A percentile compares a stretch with the other conserved stretches of the same genome.
These are phyloP conservation scores for Camponotus fellah DNA, from an alignment of 2,888 invertebrate species.

Conservation along the genomic window DNA sequence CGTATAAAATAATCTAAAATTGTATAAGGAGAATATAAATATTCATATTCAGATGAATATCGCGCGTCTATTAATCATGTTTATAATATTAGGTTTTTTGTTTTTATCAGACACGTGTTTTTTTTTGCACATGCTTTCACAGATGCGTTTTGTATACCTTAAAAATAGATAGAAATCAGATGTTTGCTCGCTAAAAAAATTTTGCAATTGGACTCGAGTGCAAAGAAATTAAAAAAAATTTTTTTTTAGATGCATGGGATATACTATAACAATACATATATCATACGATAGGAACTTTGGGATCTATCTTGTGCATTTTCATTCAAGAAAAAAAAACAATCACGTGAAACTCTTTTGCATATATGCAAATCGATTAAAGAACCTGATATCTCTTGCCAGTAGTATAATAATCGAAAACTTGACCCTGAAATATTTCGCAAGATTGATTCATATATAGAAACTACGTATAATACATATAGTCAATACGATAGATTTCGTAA, in stretches of 20 bases:
- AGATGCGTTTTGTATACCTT: background rate
- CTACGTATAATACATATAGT: too few species aligned
- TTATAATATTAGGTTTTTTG: background rate
- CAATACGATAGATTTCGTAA: background rate
- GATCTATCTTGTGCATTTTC: background rate
- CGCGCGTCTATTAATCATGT: background rate
- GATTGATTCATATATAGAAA: background rate
- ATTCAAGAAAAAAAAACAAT: background rate
- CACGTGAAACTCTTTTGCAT: background rate
- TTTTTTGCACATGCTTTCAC: too few species aligned
- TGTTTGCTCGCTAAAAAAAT: background rate
- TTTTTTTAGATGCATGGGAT: background rate
- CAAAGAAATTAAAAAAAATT: background rate
- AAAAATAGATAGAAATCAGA: background rate
- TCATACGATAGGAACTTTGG: background rate
- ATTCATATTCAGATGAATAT: background rate
- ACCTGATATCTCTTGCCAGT: background rate
- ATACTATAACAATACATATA: background rate
- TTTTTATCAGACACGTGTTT: background rate
- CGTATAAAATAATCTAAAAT: background rate
- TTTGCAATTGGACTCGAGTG: background rate
- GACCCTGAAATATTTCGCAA: constrained; percentile 7
- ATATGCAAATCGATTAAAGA: background rate
- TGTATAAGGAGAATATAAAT: background rate
- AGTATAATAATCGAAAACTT: background rate